phyloP scores from a whole-genome alignment of 2,113 vertebrate species.

The Oreocharis arfaki region DNA sequence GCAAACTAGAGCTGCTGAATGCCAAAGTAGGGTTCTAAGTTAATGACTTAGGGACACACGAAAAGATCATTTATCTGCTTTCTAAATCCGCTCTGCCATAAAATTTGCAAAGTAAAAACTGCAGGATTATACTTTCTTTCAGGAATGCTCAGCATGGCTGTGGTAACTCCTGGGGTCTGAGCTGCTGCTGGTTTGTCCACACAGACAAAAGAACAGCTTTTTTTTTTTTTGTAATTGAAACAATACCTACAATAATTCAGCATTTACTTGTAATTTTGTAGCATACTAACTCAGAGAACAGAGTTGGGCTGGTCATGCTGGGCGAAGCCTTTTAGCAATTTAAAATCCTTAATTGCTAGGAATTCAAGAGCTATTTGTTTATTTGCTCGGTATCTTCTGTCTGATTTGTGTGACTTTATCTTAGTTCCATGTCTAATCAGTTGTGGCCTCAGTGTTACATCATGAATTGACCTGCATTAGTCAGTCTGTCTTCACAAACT shows the following conservation, averaged over 20 bases:
- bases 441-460: not conserved
- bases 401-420: not conserved
- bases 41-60: not conserved
- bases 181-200: not conserved
- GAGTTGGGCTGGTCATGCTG: not conserved
- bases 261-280: not conserved
- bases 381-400: not conserved
- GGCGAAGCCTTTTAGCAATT: not conserved
- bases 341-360: not conserved
- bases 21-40: not conserved
- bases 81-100: not conserved
- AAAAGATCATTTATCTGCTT: not conserved
- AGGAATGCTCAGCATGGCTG: not conserved
- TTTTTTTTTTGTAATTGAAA: not conserved
- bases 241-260: not conserved
- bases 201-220: not conserved
- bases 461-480: not conserved
- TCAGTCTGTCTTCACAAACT: not conserved
- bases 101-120: not conserved
- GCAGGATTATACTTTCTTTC: not conserved
- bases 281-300: not conserved
- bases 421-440: not conserved
- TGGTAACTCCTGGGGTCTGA: not conserved
- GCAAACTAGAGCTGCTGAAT: not conserved
- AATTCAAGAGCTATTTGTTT: not conserved